phyloP scores from a whole-genome alignment of 2,888 invertebrate species.

The Camptogramma bilineatum region DNA sequence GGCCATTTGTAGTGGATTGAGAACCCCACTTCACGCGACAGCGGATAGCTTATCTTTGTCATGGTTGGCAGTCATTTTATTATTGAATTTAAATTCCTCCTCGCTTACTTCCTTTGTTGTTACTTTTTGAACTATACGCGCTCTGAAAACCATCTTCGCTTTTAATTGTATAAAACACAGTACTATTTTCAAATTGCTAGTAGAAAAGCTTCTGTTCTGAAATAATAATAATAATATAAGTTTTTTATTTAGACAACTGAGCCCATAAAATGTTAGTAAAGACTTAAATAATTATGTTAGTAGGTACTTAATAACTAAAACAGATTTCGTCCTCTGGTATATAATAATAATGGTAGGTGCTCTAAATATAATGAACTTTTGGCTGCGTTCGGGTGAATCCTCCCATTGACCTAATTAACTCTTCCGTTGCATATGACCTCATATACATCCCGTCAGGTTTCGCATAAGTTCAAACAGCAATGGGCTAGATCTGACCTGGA shows the following conservation, averaged over 20 bases:
- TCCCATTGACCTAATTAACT: slow-evolving; percentile 26
- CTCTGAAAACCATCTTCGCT: background rate
- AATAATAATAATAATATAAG: too few relatives aligned
- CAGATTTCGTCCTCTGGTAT: too few relatives aligned
- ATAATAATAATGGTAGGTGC: too few relatives aligned
- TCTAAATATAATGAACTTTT: background rate
- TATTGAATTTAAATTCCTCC: slow-evolving; percentile 25
- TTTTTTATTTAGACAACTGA: too few relatives aligned
- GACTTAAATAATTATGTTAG: too few relatives aligned
- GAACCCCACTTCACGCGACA: slow-evolving; percentile 28
- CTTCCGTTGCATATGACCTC: background rate
- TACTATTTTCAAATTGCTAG: background rate
- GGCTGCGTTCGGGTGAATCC: background rate
- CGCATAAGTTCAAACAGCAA: slow-evolving; percentile 9
- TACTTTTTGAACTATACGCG: background rate
- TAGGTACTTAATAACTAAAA: too few relatives aligned
- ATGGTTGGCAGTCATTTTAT: slow-evolving; percentile 29
- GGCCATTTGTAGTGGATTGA: slow-evolving; percentile 38
- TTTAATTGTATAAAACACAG: too few relatives aligned
- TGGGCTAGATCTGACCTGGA: slow-evolving; percentile 23
- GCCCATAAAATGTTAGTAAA: too few relatives aligned
- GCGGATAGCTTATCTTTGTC: slow-evolving; percentile 33
- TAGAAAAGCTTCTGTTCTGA: background rate
- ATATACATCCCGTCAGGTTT: background rate
- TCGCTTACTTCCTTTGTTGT: slow-evolving; percentile 16